Conservation (phyloP, 2,888 invertebrate species). For the Cantharis nigra region DNA sequence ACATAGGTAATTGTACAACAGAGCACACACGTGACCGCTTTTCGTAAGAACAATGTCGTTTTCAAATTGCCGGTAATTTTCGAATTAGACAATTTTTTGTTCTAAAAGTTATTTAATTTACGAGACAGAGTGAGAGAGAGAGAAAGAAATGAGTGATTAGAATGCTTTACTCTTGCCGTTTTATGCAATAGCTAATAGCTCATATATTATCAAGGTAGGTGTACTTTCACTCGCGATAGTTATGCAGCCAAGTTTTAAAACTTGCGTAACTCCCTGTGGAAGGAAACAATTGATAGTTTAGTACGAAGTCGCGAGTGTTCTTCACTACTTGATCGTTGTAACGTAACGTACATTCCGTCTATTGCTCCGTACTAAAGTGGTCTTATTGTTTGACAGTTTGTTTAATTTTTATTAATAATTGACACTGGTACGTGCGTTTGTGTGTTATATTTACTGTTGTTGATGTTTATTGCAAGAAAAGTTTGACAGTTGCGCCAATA, state of each 20-base stretch:
- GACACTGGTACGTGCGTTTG: not conserved
- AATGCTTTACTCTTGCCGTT: slow-evolving; percentile 18
- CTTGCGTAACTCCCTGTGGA: slow-evolving; percentile 42
- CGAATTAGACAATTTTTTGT: not conserved
- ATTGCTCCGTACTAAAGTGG: not conserved
- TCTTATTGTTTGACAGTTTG: not conserved
- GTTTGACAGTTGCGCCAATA: not conserved
- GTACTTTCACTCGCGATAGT: slow-evolving; percentile 47
- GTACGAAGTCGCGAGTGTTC: not conserved
- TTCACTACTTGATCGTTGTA: not conserved
- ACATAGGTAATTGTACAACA: not conserved
- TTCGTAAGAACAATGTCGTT: not conserved
- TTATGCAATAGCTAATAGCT: slow-evolving; percentile 42
- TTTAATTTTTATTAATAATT: not conserved
- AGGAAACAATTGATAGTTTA: slow-evolving; percentile 32
- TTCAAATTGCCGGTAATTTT: not conserved
- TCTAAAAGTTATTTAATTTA: not conserved
- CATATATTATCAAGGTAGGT: slow-evolving; percentile 43
- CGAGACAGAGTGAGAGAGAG: not conserved
- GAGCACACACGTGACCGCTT: not conserved
- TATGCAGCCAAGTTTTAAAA: slow-evolving; percentile 32
- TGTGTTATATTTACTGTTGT: not conserved
- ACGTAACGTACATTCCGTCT: not conserved
- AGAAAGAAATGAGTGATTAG: slow-evolving; percentile 5
- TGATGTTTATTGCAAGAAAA: not conserved